A percentile compares a stretch with the other conserved stretches of the same genome.
phyloP scores from a whole-genome alignment of 2,888 invertebrate genomes.

The Lordiphosa fenestrarum region DNA sequence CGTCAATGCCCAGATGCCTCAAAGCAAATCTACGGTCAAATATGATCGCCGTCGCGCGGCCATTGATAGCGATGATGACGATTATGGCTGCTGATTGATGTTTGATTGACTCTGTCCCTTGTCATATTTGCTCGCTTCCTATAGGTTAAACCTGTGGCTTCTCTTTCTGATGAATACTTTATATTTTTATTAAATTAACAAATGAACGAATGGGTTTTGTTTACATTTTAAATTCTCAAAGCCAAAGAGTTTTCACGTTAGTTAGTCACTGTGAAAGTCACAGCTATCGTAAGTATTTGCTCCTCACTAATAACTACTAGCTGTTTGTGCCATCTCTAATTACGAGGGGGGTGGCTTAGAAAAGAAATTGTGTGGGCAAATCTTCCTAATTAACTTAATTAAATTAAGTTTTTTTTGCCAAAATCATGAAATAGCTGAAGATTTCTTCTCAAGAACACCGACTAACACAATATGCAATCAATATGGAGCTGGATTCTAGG shows the following conservation, averaged over 20 bases:
- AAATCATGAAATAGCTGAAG: constrained; percentile 47
- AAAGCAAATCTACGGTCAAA: constrained; percentile 89
- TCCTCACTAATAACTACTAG: no score
- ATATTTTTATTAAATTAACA: constrained; percentile 13
- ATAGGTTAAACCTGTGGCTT: constrained; percentile 10
- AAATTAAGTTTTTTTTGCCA: neutral
- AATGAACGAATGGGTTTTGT: no score
- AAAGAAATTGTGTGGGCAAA: no score
- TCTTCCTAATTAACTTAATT: constrained; percentile 2
- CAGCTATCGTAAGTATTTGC: no score
- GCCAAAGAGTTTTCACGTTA: no score
- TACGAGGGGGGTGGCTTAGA: no score
- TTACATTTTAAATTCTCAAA: no score
- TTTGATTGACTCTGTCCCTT: constrained; percentile 1
- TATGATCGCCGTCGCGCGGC: constrained; percentile 94
- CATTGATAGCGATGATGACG: constrained; percentile 89
- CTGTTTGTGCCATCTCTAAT: no score
- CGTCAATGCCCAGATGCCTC: constrained; percentile 91
- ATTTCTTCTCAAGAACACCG: neutral
- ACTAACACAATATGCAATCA: constrained; percentile 16
- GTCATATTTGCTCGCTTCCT: neutral
- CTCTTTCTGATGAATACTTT: constrained; percentile 9
- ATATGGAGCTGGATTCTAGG: constrained; percentile 46
- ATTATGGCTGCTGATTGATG: constrained; percentile 78
- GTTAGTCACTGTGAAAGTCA: no score